Evolutionary conservation across 2,888 invertebrate species (phyloP).

Genomic region (Leptopilina myrica): DNA sequence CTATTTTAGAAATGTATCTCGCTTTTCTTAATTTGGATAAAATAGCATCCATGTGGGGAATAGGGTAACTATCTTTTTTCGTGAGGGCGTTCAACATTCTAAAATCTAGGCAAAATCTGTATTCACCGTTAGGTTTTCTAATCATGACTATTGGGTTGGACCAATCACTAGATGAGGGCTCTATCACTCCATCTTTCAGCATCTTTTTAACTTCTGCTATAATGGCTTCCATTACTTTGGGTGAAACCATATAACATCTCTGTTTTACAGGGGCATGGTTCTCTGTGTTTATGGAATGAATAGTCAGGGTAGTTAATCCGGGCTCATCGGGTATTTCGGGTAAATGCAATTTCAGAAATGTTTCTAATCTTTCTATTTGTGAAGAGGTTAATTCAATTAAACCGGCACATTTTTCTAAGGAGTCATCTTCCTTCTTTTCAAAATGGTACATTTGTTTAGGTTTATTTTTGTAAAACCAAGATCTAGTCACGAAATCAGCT

Average conservation of each 20-base stretch:
- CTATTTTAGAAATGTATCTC: too few species aligned
- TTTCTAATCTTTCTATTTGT: background rate
- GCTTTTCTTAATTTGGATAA: background rate
- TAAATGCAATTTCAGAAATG: background rate
- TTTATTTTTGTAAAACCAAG: background rate
- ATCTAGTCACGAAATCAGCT: background rate
- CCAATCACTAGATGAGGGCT: slow-evolving; percentile 55
- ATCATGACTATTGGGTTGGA: slow-evolving; percentile 52
- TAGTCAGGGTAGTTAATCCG: background rate
- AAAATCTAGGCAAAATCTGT: background rate
- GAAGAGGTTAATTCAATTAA: background rate
- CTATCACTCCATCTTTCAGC: slow-evolving; percentile 47
- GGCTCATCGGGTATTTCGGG: background rate
- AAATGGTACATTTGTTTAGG: background rate
- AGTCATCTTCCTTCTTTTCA: background rate
- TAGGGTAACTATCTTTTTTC: too few species aligned
- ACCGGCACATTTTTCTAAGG: background rate
- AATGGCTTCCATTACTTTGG: slow-evolving; percentile 42
- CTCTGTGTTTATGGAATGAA: slow-evolving; percentile 23
- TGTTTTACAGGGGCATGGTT: slow-evolving; percentile 46
- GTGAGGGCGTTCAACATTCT: background rate
- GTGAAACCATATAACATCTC: slow-evolving; percentile 47
- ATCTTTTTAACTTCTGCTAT: slow-evolving; percentile 45
- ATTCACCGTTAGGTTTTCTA: slow-evolving; percentile 41
- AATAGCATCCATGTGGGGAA: background rate